Evolutionary conservation across 64 coral and sea anemone species (phyloP), one percentile per base, ranked within the genome.

Genomic region (Actinia tenebrosa): DNA sequence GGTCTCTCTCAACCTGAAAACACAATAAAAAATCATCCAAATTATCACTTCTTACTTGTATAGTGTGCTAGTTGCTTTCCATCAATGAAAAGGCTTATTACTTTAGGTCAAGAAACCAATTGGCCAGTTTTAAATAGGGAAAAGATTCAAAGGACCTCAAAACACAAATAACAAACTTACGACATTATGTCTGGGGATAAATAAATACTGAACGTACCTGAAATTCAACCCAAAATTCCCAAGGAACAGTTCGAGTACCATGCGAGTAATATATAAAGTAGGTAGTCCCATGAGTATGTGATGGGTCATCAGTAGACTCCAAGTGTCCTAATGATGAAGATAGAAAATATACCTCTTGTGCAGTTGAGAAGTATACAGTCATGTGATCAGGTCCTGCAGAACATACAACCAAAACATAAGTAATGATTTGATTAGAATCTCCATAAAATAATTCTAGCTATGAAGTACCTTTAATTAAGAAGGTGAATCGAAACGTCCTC

Each of bases 251-350:
- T 69, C 78, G 85, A 66, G 63, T 84, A 37, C 92, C 95, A 77
- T 98, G 95, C 10, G 92, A 98, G 60, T 98, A 98, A 72, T 81
- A 98, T 20, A 98, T 56, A 60, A 98, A 98, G 83, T 94, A 94
- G 1, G 89, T 82, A 9, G 80, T 46, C 1, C 90, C 71, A 84
- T 89, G 69, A 54, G 80, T 92, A 2, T 86, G 84, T n/a, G 84
- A 46, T 6, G 88, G 54, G 50, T 94, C 92, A 5, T 85, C 26
- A 5, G 88, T 87, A 13, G 88, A 68, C 3, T 90, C 82, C 26
- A 96, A 58, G n/a, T 83, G 19, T 7, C 95, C 95, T 0, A 94
- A 54, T 11, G 95, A 98, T 86, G 92, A 92, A 25, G 78, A 78
- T 3, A 80, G 22, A 26, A 94, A 23, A 45, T 92, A 64, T n/a